Evolutionary conservation across 1,140 invertebrate species (phyloP).

Genomic region (Proales similis): DNA sequence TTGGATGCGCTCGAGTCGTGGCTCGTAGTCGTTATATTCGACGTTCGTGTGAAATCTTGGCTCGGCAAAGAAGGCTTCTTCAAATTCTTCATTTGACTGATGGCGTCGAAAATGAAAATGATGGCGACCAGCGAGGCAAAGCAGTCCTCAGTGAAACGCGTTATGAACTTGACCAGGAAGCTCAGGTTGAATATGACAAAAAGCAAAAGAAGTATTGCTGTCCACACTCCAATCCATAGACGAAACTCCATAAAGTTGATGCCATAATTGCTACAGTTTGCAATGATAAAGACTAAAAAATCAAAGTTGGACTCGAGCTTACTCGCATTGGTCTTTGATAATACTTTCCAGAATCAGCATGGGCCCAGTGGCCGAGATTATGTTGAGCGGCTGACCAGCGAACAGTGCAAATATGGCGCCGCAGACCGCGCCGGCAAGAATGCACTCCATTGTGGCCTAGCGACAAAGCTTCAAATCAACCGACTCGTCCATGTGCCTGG

Average conservation of each 20-base stretch:
- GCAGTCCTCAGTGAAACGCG: conserved; percentile 54
- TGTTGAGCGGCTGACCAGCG: conserved; percentile 55
- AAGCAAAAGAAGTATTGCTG: conserved; percentile 48
- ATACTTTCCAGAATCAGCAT: conserved; percentile 55
- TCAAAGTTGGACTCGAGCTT: neutral
- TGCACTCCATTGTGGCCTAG: conserved; percentile 51
- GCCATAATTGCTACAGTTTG: conserved; percentile 41
- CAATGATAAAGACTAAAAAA: neutral
- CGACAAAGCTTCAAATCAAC: too few species aligned
- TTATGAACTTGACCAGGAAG: conserved; percentile 48
- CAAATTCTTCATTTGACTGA: conserved; percentile 42
- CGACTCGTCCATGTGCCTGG: too few species aligned
- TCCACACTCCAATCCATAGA: conserved; percentile 54
- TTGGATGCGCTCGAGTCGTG: neutral
- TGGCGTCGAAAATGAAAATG: conserved; percentile 52
- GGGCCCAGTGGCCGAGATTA: conserved; percentile 54
- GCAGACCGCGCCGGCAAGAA: conserved; percentile 50
- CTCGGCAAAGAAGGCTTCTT: neutral
- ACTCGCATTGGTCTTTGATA: conserved; percentile 48
- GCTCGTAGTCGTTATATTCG: neutral
- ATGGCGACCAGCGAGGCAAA: conserved; percentile 52
- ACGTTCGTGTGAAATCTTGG: neutral
- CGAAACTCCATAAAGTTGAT: conserved; percentile 50
- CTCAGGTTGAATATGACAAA: conserved; percentile 50
- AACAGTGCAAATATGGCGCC: conserved; percentile 53